phyloP scores from a whole-genome alignment of 2,888 invertebrate genomes.

The Cotesia congregata region DNA sequence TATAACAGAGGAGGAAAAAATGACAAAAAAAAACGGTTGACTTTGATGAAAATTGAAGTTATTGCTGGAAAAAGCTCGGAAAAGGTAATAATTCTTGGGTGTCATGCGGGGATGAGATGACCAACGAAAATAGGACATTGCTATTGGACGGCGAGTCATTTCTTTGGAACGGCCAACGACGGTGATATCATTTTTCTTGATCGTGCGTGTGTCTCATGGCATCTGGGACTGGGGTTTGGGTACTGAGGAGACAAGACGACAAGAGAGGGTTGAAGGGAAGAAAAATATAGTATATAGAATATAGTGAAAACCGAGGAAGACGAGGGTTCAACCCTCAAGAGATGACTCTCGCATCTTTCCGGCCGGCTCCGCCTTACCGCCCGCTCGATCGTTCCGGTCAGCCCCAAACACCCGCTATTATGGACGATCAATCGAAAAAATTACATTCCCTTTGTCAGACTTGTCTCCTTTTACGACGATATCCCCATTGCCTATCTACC shows the following conservation, averaged over 20 bases:
- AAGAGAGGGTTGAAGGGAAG: background rate
- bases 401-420: conserved; percentile 66
- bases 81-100: conserved; percentile 20
- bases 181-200: conserved; percentile 69
- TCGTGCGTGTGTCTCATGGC: conserved; percentile 59
- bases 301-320: conserved; percentile 42
- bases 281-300: conserved; percentile 31
- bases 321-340: conserved; percentile 63
- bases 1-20: background rate
- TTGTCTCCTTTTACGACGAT: conserved; percentile 2
- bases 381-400: conserved; percentile 57
- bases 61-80: background rate
- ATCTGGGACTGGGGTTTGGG: conserved; percentile 20
- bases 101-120: background rate
- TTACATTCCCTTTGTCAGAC: conserved; percentile 43
- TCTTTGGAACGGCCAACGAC: conserved; percentile 58
- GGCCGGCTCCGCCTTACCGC: conserved; percentile 64
- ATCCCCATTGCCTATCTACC: conserved; percentile 3
- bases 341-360: conserved; percentile 67
- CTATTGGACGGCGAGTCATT: conserved; percentile 66
- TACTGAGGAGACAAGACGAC: conserved; percentile 42
- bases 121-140: conserved; percentile 42
- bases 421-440: conserved; percentile 66
- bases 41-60: conserved; percentile 13
- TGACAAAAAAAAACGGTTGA: background rate